These are phyloP conservation scores for Eulemur albifrons DNA, from an alignment of 2,797 vertebrate species.

Conservation along the genomic window DNA sequence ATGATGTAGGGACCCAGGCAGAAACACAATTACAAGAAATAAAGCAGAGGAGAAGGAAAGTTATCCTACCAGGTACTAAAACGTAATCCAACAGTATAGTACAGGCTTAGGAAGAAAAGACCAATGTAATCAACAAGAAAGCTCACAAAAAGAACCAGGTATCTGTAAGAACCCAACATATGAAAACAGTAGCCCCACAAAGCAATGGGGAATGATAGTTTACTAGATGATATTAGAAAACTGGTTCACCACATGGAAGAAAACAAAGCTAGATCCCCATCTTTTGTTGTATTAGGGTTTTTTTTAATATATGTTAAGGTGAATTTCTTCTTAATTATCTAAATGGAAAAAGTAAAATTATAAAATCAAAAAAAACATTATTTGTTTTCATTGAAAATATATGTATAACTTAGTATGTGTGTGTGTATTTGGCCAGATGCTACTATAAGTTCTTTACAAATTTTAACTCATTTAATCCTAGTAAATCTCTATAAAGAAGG, in stretches of 20 bases:
- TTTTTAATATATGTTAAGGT: background rate
- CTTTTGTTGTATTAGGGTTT: background rate
- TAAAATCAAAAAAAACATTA: background rate
- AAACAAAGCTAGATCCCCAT: background rate
- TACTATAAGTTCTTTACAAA: background rate
- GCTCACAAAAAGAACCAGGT: background rate
- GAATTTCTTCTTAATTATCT: background rate
- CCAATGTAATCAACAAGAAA: background rate
- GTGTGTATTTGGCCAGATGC: background rate
- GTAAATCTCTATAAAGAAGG: background rate
- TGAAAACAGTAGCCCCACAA: background rate
- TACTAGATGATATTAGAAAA: background rate
- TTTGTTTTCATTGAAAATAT: background rate
- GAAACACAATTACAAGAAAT: background rate
- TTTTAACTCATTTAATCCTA: background rate
- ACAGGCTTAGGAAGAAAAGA: background rate
- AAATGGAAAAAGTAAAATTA: background rate
- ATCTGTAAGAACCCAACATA: background rate
- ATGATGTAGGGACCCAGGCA: background rate
- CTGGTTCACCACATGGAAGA: background rate
- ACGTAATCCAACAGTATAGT: background rate
- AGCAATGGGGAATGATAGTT: background rate
- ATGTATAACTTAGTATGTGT: background rate
- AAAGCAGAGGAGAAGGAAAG: background rate
- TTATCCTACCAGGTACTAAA: background rate